Evolutionary conservation across 2,113 vertebrate genomes (phyloP).

Genomic region (Lepisosteus osseus): DNA sequence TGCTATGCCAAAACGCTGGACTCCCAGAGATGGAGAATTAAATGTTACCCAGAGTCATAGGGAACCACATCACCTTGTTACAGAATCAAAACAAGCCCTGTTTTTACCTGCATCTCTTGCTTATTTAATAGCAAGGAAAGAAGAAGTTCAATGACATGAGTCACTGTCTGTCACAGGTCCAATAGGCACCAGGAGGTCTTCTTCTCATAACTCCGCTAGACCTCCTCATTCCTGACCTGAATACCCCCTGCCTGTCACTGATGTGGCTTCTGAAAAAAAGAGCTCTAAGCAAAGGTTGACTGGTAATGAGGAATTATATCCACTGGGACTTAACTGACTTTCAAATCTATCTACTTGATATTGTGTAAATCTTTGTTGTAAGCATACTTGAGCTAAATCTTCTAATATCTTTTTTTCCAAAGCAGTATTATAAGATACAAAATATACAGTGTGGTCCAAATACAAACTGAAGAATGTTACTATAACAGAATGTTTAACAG

Average conservation of each 20-base stretch:
- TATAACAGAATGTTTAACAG: too few species aligned
- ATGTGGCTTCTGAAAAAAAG: conserved; percentile 17
- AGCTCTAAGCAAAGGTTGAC: neutral
- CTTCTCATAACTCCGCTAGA: conserved; percentile 24
- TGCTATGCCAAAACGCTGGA: too few species aligned
- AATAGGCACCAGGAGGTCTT: conserved; percentile 23
- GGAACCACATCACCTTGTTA: too few species aligned
- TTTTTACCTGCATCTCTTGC: neutral
- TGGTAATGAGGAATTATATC: conserved; percentile 24
- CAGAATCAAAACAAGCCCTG: too few species aligned
- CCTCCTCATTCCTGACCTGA: conserved; percentile 27
- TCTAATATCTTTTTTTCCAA: too few species aligned
- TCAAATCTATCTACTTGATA: conserved; percentile 11
- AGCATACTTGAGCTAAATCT: too few species aligned
- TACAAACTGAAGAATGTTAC: too few species aligned
- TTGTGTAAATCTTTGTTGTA: conserved; percentile 10
- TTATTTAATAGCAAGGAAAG: conserved; percentile 18
- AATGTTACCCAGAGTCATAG: too few species aligned
- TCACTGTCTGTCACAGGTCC: conserved; percentile 25
- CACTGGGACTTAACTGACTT: conserved; percentile 25
- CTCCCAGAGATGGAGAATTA: too few species aligned
- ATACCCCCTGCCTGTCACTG: conserved; percentile 26
- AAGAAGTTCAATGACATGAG: conserved; percentile 31
- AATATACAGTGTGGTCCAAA: too few species aligned
- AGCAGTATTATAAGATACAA: too few species aligned